phyloP scores from a whole-genome alignment of 1,140 invertebrate species.

The Brachionus rubens region DNA sequence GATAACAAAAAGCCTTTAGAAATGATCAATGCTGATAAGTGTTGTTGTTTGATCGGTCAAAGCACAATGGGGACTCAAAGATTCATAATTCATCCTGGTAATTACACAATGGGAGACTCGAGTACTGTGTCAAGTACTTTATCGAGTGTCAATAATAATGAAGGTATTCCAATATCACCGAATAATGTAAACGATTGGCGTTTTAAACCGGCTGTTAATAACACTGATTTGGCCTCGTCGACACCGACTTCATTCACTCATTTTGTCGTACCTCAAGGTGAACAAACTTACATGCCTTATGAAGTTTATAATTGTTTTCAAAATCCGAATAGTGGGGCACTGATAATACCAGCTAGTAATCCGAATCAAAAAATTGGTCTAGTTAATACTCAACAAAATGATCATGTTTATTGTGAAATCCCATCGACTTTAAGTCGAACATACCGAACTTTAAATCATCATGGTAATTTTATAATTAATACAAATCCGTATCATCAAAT shows the following conservation, averaged over 20 bases:
- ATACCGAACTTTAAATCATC: not conserved
- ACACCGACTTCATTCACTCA: conserved; percentile 23
- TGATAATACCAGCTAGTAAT: conserved; percentile 10
- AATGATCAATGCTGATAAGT: not conserved
- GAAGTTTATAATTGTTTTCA: conserved; percentile 22
- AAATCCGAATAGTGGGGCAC: not conserved
- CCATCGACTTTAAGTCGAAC: conserved; percentile 4
- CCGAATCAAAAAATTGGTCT: not conserved
- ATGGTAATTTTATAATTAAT: conserved; percentile 14
- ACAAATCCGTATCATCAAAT: not conserved
- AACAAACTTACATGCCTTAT: conserved; percentile 16
- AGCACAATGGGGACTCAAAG: not conserved
- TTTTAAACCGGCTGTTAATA: not conserved
- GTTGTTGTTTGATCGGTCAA: conserved; percentile 7
- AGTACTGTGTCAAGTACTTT: conserved; percentile 29
- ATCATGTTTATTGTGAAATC: conserved; percentile 42
- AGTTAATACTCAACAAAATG: not conserved
- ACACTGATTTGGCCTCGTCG: not conserved
- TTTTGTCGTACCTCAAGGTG: not conserved
- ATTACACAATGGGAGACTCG: not conserved
- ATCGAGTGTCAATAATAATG: conserved; percentile 20
- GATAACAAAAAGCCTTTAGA: not conserved
- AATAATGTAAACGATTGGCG: not conserved
- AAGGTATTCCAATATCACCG: not conserved
- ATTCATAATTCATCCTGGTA: conserved; percentile 2